Base-by-base conservation (phyloP, 2,797 vertebrate species). In the Eptatretus atami region DNA sequence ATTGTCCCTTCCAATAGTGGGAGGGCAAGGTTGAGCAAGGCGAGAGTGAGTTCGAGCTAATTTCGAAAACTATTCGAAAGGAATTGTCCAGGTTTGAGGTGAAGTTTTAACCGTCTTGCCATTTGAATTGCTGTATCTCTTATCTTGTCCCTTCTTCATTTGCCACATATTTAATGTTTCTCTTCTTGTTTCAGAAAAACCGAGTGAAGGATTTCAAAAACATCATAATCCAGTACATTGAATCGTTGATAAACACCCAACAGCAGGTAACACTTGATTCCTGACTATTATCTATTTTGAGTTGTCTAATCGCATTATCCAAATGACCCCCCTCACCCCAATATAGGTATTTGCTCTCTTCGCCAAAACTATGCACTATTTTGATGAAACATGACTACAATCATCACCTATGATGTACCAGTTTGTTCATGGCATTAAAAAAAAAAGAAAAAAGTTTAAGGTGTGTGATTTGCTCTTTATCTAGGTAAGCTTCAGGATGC, bases 71-170 rank as follows among this genome's bases (percentile, higher is more conserved):
- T 10, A 82, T 93, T 65, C 82, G 86, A 67, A 96, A 84, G 70
- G 92, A 98, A 68, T 86, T 98, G 64, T 69, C 78, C 63, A 78
- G 85, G 64, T 96, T 98, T 71, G 86, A 96, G 83, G 92, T 94
- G 68, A 66, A 0, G 67, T 14, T 53, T 1, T 61, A 53, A 12
- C n/a, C 6, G 5, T 44, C 19, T 19, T 44, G 31, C 31, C 31
- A 44, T 44, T 44, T 44, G 31, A 44, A 44, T 44, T 44, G 57
- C 31, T 44, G 31, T 44, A 44, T 44, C 57, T 25, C 10, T 61
- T 61, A 25, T 25, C n/a, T 25, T 10, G 9, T 25, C 11, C 12
- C 25, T n/a, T 61, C n/a, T 61, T n/a, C 25, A 25, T n/a, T 61
- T 61, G 25, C 57, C 31, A 12, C 10, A n/a, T 61, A 10, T 54